phyloP scores from a whole-genome alignment of 2,888 invertebrate genomes.

The Leptothorax acervorum region DNA sequence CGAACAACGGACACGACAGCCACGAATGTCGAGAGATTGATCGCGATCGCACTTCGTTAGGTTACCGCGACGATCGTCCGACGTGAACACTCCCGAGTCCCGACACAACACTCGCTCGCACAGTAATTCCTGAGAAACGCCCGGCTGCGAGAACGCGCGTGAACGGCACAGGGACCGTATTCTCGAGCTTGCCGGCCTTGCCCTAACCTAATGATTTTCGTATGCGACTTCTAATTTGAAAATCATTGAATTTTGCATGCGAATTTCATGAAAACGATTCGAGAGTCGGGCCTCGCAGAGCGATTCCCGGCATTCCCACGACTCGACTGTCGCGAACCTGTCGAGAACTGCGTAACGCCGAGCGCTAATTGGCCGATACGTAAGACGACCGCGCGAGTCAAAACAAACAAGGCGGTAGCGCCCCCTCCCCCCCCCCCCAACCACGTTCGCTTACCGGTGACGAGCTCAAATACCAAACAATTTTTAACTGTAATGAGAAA shows the following conservation, averaged over 20 bases:
- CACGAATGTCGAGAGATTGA: neutral
- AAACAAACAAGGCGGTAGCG: neutral
- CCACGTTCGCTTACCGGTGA: neutral
- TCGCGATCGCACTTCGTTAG: neutral
- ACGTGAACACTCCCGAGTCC: neutral
- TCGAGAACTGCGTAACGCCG: neutral
- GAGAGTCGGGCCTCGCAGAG: too few species aligned
- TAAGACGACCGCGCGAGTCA: neutral
- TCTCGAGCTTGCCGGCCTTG: too few species aligned
- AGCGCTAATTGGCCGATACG: neutral
- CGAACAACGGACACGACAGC: neutral
- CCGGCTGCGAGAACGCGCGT: neutral
- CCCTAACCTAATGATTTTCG: too few species aligned
- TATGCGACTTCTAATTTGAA: too few species aligned
- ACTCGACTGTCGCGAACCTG: neutral
- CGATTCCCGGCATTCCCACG: neutral
- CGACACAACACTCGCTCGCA: neutral
- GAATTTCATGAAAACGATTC: too few species aligned
- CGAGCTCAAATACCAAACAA: neutral
- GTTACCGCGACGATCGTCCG: neutral
- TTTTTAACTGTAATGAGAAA: neutral
- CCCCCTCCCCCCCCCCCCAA: too few species aligned
- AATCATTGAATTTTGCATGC: too few species aligned
- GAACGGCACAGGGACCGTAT: neutral
- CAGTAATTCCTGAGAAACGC: neutral